Evolutionary conservation across 2,888 invertebrate genomes (phyloP), one percentile per base, ranked within the genome.

Genomic region (Unio delphinus): DNA sequence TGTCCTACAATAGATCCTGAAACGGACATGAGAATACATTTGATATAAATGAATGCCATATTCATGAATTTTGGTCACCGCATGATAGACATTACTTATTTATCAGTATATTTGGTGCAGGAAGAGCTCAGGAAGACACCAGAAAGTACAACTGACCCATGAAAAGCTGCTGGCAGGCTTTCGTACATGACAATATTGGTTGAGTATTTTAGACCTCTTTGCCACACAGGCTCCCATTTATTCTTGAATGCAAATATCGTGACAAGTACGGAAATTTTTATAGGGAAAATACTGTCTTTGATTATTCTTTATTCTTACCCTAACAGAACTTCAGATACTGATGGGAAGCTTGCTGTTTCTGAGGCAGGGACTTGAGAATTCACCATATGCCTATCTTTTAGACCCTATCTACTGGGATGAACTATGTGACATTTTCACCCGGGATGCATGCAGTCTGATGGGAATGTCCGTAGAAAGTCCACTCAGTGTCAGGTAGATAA

Each of bases 381-480:
- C 95, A 18, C 96, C 96, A 0, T 96, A 96, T 87, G 92, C 93
- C 81, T 93, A 93, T 86, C 92, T 95, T 68, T 91, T 95, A 55
- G 94, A 94, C 82, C 92, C 94, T 18, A 93, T 94, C 70, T 92
- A 95, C 86, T 96, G 96, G 95, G 90, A 93, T 86, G 96, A 96
- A 86, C 94, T 95, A 26, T 94, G 95, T 79, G 98, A 98, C 88
- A 93, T 95, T 78, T 99, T 98, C 90, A 94, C 96, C 54, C 93
- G 94, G 83, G 98, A 98, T 91, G 96, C 98, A 23, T 98, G 98
- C 90, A 93, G 95, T 70, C 92, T 98, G 69, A 92, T 98, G 78
- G 96, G 97, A 0, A 93, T 98, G 80, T 97, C 95, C 84, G 94
- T 95, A 65, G 95, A 95, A 85, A 96, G 95, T 84, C 96, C 98